Evolutionary conservation across 2,888 invertebrate genomes (phyloP), one percentile per base, ranked within the genome.

Genomic region (Chironomus riparius): DNA sequence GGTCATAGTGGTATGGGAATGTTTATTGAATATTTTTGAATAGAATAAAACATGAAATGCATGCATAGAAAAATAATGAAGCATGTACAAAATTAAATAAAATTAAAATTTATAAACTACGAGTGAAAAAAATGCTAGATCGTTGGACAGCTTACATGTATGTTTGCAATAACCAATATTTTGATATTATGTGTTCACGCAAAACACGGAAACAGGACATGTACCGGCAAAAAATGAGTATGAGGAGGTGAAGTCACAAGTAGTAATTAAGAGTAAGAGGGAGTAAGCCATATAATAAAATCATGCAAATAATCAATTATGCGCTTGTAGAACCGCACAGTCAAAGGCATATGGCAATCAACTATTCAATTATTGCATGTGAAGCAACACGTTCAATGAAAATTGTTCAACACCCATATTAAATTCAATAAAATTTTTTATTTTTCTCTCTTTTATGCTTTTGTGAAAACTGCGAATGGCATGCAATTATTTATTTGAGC

Each of bases 271-370:
- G 21, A 65, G 56, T 56, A 56, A 18, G 65, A 21, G 65, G 21
- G 22, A 65, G 21, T 65, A 22, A 24, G 12, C 21, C 24, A 65
- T 65, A 65, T 65, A 68, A 68, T 47, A 47, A 68, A 68, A 68
- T 68, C 68, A 68, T 47, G 68, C 68, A 68, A 68, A 68, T 68
- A 68, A 38, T 68, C 68, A 68, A 68, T 68, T 68, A 68, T 38
- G 68, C 68, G 28, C n/a, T 68, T 28, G 68, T 68, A 68, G 28
- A 68, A 65, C 65, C 65, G 22, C 65, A 65, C 65, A 65, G 65
- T 65, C 65, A 65, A 22, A 65, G 65, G 65, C 65, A 65, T 22
- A 65, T 65, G 65, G 65, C 65, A 65, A 65, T 65, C 65, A 65
- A 24, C 22, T 24, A 65, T 65, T 65, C 65, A 65, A 65, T 65